These are phyloP conservation scores for Rostratula benghalensis DNA, from an alignment of 2,113 vertebrate genomes.

Conservation along the genomic window DNA sequence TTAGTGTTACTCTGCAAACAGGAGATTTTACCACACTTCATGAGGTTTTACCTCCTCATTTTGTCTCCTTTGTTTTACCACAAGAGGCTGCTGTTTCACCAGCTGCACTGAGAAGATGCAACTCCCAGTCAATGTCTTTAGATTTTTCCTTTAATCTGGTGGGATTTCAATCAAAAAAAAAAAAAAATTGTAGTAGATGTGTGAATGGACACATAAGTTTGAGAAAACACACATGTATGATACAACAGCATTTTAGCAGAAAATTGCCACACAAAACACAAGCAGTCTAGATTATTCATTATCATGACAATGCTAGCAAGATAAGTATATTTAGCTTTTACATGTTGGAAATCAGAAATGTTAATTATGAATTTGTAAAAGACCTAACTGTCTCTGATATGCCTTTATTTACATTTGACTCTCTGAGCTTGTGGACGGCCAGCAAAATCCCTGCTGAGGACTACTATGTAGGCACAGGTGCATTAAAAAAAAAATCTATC, in stretches of 20 bases:
- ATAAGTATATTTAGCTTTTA: not conserved
- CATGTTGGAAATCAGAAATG: not conserved
- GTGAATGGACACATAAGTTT: not conserved
- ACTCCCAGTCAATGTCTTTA: not conserved
- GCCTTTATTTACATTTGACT: not conserved
- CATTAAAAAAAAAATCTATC: not conserved
- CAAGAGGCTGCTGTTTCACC: not conserved
- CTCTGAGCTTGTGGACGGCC: not conserved
- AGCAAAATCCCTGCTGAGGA: not conserved
- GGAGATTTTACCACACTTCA: not conserved
- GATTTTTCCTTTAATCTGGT: not conserved
- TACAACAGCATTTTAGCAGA: not conserved
- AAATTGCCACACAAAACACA: not conserved
- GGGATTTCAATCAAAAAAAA: not conserved
- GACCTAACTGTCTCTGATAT: not conserved
- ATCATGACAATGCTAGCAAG: not conserved
- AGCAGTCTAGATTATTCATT: not conserved
- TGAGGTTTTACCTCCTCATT: not conserved
- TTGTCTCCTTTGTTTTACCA: not conserved
- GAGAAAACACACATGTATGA: accelerated
- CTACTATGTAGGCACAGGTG: accelerated
- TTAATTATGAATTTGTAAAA: not conserved
- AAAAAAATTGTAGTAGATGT: not conserved
- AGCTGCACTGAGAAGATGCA: not conserved
- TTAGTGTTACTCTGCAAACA: not conserved